Evolutionary conservation across 2,888 invertebrate species (phyloP), one percentile per base, ranked within the genome.

Genomic region (Antheraea assamensis): DNA sequence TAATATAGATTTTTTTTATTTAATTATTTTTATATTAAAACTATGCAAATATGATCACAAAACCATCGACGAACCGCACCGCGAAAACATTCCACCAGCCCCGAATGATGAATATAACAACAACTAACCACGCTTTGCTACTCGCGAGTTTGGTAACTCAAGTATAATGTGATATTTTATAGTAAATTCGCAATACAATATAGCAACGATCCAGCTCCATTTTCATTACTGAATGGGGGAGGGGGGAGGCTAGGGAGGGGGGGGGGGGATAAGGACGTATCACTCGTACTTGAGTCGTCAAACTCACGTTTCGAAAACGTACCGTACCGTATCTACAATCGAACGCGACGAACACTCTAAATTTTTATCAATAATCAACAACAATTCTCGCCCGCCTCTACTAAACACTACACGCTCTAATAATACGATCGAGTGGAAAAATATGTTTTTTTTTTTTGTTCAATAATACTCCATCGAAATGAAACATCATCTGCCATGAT

Each of bases 281-380:
- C 66, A 21, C 8, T 10, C 35, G 21, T n/a, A 68, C 24, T 68
- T 35, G 7, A 35, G 21, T n/a, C 68, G 15, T 68, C 68, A 35
- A 35, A 68, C 10, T 5, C 35, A 3, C 68, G 74, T 75, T 75
- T 75, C 74, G 80, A 78, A 79, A 81, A 81, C 83, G 80, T 78
- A 83, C 83, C 83, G 80, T 78, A 83, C 83, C 83, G 78, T 78
- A 83, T 83, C 83, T 79, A 85, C 92, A 78, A 85, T 88, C 92
- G 90, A 90, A 91, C 90, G 91, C 90, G 92, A 90, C 90, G 88
- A 92, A 93, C 92, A 91, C 89, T 77, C 92, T 93, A 93, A 92
- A 91, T 91, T 93, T 91, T 93, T 93, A 91, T 92, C 94, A 94
- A 94, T 94, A 94, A 94, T 94, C 94, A 94, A 94, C 94, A 94